These are phyloP conservation scores for Falco peregrinus DNA, from an alignment of 2,797 vertebrate genomes.

Conservation along the genomic window DNA sequence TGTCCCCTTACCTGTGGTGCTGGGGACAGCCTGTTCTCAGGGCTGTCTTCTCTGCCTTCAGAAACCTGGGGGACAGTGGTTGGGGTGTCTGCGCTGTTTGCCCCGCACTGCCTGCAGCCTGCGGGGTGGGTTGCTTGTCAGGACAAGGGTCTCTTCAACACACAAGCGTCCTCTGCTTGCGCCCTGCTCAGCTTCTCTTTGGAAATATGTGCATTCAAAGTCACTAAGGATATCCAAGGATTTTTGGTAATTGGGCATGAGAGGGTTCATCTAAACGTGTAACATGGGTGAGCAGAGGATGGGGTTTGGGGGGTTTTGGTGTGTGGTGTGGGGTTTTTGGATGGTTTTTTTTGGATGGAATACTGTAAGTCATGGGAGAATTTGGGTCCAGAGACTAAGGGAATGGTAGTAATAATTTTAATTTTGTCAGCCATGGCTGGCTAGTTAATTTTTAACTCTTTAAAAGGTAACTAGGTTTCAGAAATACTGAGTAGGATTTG, in stretches of 20 bases:
- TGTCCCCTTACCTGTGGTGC: accelerated
- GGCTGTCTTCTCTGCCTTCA: neutral
- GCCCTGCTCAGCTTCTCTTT: neutral
- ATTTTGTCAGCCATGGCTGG: neutral
- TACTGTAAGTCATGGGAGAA: neutral
- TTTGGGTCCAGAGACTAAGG: neutral
- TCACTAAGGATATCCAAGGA: neutral
- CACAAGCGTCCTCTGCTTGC: neutral
- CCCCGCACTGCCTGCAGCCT: neutral
- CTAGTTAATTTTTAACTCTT: neutral
- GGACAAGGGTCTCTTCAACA: neutral
- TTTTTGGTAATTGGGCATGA: neutral
- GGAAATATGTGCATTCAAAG: neutral
- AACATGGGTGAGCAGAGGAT: neutral
- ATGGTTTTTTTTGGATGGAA: neutral
- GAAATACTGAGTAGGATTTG: neutral
- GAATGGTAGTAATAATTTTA: neutral
- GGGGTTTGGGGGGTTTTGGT: neutral
- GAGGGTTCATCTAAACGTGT: neutral
- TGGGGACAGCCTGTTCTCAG: neutral
- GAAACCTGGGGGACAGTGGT: neutral
- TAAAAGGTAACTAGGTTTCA: neutral
- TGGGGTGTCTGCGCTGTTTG: neutral
- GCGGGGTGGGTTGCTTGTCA: accelerated
- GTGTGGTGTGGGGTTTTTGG: neutral